phyloP scores from a whole-genome alignment of 2,888 invertebrate genomes.

The Palloptera scutellata region DNA sequence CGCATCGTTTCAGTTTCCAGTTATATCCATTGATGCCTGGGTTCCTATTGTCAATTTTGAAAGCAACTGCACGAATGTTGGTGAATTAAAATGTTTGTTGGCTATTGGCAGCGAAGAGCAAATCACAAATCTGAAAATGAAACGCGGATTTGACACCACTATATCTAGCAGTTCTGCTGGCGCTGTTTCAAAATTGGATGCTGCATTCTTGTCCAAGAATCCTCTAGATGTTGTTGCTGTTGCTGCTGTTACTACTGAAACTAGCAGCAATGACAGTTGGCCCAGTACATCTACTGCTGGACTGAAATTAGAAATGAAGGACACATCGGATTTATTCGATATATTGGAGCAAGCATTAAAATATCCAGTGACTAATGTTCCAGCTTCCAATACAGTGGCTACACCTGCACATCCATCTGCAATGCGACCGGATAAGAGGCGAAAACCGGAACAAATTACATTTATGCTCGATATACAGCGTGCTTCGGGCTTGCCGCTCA shows the following conservation, averaged over 20 bases:
- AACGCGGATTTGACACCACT: slow-evolving; percentile 45
- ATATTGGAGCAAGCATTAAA: slow-evolving; percentile 51
- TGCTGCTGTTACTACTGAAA: background rate
- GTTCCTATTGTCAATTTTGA: slow-evolving; percentile 65
- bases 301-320: slow-evolving; percentile 34
- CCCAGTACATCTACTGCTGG: slow-evolving; percentile 19
- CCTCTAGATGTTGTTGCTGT: background rate
- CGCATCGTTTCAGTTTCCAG: slow-evolving; percentile 65
- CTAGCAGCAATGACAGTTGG: slow-evolving; percentile 1
- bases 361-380: too few relatives aligned
- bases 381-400: background rate
- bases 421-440: slow-evolving; percentile 8
- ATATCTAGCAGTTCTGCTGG: slow-evolving; percentile 6
- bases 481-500: slow-evolving; percentile 68
- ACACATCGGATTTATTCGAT: slow-evolving; percentile 53
- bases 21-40: slow-evolving; percentile 71
- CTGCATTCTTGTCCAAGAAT: background rate
- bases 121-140: slow-evolving; percentile 67
- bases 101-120: slow-evolving; percentile 71
- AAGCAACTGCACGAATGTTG: slow-evolving; percentile 60
- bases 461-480: slow-evolving; percentile 67
- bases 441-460: slow-evolving; percentile 48
- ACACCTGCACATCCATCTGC: background rate
- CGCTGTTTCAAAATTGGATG: background rate
- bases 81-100: slow-evolving; percentile 68